These are phyloP conservation scores for Antheraea assamensis DNA, from an alignment of 2,888 invertebrate genomes.

Conservation along the genomic window DNA sequence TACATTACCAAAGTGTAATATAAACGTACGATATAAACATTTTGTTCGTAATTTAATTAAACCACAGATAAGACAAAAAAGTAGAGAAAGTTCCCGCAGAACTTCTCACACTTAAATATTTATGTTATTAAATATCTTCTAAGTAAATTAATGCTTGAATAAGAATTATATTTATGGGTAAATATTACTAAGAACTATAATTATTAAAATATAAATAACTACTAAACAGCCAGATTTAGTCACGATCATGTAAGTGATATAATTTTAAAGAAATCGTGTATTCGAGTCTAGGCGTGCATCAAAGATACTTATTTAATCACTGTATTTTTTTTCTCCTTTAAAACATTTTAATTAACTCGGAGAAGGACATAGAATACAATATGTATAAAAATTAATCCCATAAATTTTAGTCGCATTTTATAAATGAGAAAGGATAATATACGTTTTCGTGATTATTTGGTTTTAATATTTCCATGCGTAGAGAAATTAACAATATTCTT, in stretches of 20 bases:
- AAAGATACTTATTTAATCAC: no score
- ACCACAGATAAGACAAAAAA: not conserved
- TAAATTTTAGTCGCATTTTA: not conserved
- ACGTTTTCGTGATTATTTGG: not conserved
- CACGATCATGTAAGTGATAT: not conserved
- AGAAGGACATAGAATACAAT: not conserved
- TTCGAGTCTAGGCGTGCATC: not conserved
- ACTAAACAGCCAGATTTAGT: not conserved
- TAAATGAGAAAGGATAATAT: not conserved
- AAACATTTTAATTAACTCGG: not conserved
- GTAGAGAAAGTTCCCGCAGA: not conserved
- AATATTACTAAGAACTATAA: not conserved
- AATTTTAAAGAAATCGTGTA: not conserved
- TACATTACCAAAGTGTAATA: no score
- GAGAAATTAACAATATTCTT: constrained; percentile 49
- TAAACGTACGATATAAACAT: no score
- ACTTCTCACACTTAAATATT: no score
- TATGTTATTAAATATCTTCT: no score
- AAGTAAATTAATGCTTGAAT: no score
- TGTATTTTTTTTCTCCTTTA: no score
- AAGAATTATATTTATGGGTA: no score
- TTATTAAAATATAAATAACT: not conserved
- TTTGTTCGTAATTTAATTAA: no score
- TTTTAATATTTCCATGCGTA: constrained; percentile 6
- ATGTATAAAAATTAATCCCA: not conserved